Base-by-base conservation (phyloP, 2,797 vertebrate genomes). In the Protonibea diacanthus region DNA sequence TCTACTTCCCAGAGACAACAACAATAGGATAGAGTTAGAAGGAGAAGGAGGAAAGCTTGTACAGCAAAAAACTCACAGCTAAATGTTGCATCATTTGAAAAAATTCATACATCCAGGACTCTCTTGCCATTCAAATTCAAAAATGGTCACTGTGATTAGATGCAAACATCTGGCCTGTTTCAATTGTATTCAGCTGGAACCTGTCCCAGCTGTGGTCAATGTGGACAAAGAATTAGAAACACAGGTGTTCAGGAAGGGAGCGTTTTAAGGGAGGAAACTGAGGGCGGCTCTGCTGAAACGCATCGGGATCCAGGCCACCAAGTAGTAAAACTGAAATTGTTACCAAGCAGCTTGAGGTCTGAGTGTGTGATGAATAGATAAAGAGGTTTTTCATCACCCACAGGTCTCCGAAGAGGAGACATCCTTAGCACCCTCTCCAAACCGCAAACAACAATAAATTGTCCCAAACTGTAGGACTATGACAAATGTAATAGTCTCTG, bases 221-320 rank as follows among this genome's bases (percentile, higher is more conserved):
- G 60, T 74, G 61, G 61, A 84, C 49, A 64, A 83, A 58, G 74
- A 84, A 91, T 89, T 84, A 74, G 80, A 89, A 89, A 84, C 79
- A 56, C 91, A 91, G 89, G 91, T 90, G 89, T 85, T 83, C 90
- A 92, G 91, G 88, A 91, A 91, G 79, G 64, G 60, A 79, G 45
- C 27, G 9, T 59, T 86, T 83, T 84, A 45, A 72, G 48, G n/a
- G 76, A 67, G 78, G 82, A 87, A 87, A 29, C 62, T 15, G 72
- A 73, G 56, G 72, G 71, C 38, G 58, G 63, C 44, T 29, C 20
- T 64, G 73, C 25, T 78, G 63, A 77, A 79, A 78, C 18, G 12
- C 62, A 45, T 52, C 15, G 1, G 81, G 76, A 87, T 75, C 47
- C 44, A 29, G 82, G 78, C 74, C 86, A 73, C 74, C 63, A 7